Base-by-base conservation (phyloP, 2,797 vertebrate genomes). In the Gorsachius magnificus region DNA sequence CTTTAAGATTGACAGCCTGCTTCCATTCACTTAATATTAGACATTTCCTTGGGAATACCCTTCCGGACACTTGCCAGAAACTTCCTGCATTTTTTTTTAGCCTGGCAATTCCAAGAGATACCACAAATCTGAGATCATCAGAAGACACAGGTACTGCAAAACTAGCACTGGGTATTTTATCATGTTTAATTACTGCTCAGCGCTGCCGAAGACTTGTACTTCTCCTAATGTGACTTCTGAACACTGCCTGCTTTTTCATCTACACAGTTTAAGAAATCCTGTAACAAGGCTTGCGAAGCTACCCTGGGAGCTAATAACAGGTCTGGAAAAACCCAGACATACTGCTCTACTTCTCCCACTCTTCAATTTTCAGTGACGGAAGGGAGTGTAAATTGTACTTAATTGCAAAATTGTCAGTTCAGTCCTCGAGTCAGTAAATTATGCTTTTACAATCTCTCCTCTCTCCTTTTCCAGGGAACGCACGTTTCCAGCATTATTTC, bases 331-430 rank as follows among this genome's bases (percentile, higher is more conserved):
- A 89, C 63, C 66, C 89, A 96, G 83, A 93, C 91, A 81, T 2
- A 58, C 24, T 82, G 87, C 48, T 91, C 77, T 79, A 43, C 83
- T 91, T 91, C 87, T 83, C 85, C 89, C 77, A 90, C 83, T 95
- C 95, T 90, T 70, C 95, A 96, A 95, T 95, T 91, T 93, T 26
- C 87, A 90, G 87, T 1, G 6, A 78, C 19, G 9, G 68, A 95
- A 94, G 57, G 77, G 64, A 94, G 82, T 48, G 87, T 71, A 95
- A 95, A 96, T 68, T 82, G 91, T 83, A 87, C 68, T 95, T 96
- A 95, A 96, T 89, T 95, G 75, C 45, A 89, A 94, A 93, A 97
- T 91, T 91, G 76, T 69, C 85, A 61, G 83, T 83, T 96, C 13
- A 11, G 85, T 86, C 89, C 87, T 65, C 72, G 54, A 94, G 56